These are phyloP conservation scores for Timema cristinae DNA, from an alignment of 2,888 invertebrate species.

Conservation along the genomic window DNA sequence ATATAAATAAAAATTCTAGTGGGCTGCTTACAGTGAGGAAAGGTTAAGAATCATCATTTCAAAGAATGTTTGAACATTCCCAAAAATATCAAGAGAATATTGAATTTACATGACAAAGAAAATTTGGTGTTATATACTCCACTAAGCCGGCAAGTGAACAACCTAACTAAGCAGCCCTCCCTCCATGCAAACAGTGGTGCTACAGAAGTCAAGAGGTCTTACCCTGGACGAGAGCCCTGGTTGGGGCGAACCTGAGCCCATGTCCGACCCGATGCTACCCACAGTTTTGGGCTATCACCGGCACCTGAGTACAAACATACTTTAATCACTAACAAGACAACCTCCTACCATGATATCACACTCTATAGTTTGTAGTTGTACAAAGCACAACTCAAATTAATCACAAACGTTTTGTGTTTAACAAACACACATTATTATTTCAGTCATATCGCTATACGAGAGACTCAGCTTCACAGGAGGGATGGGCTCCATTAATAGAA, in stretches of 20 bases:
- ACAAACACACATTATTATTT: too few species aligned
- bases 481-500: too few species aligned
- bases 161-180: too few species aligned
- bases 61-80: not conserved
- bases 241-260: slow-evolving; percentile 52
- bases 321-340: too few species aligned
- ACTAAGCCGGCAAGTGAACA: too few species aligned
- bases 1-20: too few species aligned
- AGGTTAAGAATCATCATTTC: not conserved
- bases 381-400: too few species aligned
- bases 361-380: too few species aligned
- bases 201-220: slow-evolving; percentile 41
- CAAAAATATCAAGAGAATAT: slow-evolving; percentile 1
- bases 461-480: too few species aligned
- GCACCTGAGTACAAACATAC: slow-evolving; percentile 42
- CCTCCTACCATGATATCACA: too few species aligned
- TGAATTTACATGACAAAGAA: not conserved
- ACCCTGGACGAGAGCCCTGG: slow-evolving; percentile 56
- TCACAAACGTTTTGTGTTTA: too few species aligned
- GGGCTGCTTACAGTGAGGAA: not conserved
- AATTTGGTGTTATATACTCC: not conserved
- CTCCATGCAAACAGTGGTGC: slow-evolving; percentile 3
- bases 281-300: slow-evolving; percentile 53
- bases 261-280: slow-evolving; percentile 50
- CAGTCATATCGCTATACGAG: too few species aligned